These are phyloP conservation scores for Sebastes nivosus DNA, from an alignment of 2,797 vertebrate species.

Conservation along the genomic window DNA sequence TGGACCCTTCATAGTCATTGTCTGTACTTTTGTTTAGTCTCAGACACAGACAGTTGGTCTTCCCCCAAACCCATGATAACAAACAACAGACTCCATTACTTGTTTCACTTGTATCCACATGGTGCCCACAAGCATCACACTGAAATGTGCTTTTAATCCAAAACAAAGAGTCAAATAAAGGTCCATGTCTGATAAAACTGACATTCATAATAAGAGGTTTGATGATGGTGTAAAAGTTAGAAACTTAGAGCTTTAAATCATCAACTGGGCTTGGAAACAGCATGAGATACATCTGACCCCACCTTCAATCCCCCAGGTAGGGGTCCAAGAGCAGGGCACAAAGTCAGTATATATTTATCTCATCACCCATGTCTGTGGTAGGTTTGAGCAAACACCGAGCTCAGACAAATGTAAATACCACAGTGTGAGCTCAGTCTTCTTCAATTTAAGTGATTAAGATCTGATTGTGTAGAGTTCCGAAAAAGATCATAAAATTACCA, in stretches of 20 bases:
- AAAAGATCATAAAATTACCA: background rate
- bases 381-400: constrained; percentile 1
- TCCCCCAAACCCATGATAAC: constrained; percentile 47
- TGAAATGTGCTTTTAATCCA: constrained; percentile 66
- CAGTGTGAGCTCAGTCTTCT: background rate
- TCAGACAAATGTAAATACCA: constrained; percentile 2
- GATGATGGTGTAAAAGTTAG: background rate
- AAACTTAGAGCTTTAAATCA: background rate
- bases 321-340: background rate
- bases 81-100: constrained; percentile 52
- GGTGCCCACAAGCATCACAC: constrained; percentile 49
- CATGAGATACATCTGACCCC: background rate
- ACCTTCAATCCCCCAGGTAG: background rate
- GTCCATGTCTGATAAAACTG: constrained; percentile 34
- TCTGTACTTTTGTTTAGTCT: constrained; percentile 47
- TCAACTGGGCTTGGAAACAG: background rate
- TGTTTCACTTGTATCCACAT: constrained; percentile 43
- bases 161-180: constrained; percentile 49
- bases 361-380: background rate
- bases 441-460: constrained; percentile 6
- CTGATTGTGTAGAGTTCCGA: constrained; percentile 2
- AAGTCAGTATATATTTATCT: background rate
- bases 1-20: background rate
- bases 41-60: constrained; percentile 38
- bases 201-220: background rate